Conservation (phyloP, 2,113 vertebrate genomes). For the Toxostoma redivivum region DNA sequence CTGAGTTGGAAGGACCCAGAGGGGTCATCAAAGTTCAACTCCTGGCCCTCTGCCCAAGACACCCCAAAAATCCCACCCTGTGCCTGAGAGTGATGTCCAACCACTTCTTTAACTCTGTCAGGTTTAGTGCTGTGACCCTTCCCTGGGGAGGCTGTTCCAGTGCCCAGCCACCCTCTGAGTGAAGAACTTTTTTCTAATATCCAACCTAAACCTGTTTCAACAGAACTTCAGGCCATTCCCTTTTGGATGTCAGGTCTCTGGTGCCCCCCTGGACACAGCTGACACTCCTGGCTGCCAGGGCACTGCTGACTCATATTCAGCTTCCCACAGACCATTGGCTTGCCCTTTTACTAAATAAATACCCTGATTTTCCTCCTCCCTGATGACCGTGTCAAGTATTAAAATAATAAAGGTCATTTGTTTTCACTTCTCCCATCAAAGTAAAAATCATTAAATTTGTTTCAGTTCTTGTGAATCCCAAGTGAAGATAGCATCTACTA, state of each 20-base stretch:
- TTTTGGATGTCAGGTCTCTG: neutral
- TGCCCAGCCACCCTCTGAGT: accelerated
- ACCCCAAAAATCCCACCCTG: too few relatives aligned
- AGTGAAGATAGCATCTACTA: neutral
- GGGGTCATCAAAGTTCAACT: neutral
- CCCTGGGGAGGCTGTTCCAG: neutral
- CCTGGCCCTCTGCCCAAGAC: neutral
- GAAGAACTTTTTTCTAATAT: neutral
- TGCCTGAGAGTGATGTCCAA: neutral
- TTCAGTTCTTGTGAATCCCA: neutral
- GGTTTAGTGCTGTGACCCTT: neutral
- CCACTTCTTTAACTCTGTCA: neutral
- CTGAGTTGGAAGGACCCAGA: neutral
- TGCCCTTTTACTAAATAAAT: neutral
- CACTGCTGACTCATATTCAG: neutral
- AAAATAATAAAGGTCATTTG: neutral
- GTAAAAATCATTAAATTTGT: neutral
- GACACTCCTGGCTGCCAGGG: neutral
- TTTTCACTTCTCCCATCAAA: neutral
- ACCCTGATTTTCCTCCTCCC: neutral
- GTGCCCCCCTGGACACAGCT: neutral
- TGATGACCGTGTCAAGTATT: neutral
- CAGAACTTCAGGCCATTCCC: neutral
- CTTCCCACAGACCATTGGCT: neutral
- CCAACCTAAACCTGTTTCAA: neutral